Evolutionary conservation across 2,888 invertebrate genomes (phyloP), one percentile per base, ranked within the genome.

Genomic region (Tuberolachnus salignus): DNA sequence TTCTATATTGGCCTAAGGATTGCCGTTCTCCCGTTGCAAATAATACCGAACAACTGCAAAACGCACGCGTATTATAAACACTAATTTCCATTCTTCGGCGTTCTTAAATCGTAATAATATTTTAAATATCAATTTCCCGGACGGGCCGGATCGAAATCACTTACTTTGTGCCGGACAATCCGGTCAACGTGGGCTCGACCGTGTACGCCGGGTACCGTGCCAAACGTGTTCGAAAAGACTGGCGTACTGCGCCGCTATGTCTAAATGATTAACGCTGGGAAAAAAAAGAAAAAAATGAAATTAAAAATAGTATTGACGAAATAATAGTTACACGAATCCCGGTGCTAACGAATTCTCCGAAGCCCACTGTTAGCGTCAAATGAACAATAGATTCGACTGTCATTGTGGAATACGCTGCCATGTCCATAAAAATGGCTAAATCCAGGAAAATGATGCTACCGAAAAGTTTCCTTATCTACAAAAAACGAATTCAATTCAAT

Each of bases 261-360:
- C 97, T 85, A 97, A 86, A 85, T 95, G 94, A 83, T 89, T 89
- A 16, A 89, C 88, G 81, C 87, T 87, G n/a, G n/a, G n/a, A n/a
- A n/a, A 83, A 83, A 86, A 71, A 82, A 81, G n/a, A n/a, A n/a
- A n/a, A n/a, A n/a, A n/a, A n/a, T n/a, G n/a, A n/a, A n/a, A n/a
- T n/a, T n/a, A n/a, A n/a, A n/a, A n/a, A n/a, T n/a, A n/a, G n/a
- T n/a, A n/a, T n/a, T n/a, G n/a, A n/a, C n/a, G n/a, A n/a, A n/a
- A n/a, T n/a, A n/a, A n/a, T n/a, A n/a, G n/a, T 3, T 86, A 93
- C 93, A 92, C 91, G 85, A 94, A 95, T 59, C n/a, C 95, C 96
- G 9, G 94, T 92, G 95, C 95, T 96, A 0, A 95, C 94, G 85
- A 96, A 94, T 0, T 95, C 94, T 1, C 97, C 96, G 1, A 95